A percentile compares a stretch with the other conserved stretches of the same genome.
These are phyloP conservation scores for Zophobas atratus DNA, from an alignment of 1,140 invertebrate species.

Conservation along the genomic window DNA sequence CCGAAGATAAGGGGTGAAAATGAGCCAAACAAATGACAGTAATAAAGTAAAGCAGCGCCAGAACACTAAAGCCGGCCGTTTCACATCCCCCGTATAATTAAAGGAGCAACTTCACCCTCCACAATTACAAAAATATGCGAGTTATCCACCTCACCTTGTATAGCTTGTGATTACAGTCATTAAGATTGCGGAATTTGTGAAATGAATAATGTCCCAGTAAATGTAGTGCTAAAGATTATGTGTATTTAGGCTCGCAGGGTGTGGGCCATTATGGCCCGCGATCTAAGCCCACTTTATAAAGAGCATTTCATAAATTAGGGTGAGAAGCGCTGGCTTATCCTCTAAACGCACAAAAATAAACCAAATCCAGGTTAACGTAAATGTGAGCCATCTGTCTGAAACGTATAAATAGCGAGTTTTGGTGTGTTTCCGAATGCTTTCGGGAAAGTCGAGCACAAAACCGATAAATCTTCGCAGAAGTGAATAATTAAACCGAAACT, in stretches of 20 bases:
- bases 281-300: constrained; percentile 9
- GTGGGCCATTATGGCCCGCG: neutral
- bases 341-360: constrained; percentile 39
- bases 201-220: too few relatives aligned
- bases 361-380: constrained; percentile 42
- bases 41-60: too few relatives aligned
- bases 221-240: neutral
- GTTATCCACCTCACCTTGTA: too few relatives aligned
- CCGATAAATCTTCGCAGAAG: constrained; percentile 11
- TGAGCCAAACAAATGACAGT: too few relatives aligned
- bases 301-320: constrained; percentile 30
- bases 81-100: too few relatives aligned
- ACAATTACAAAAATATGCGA: too few relatives aligned
- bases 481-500: constrained; percentile 3
- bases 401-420: constrained; percentile 28
- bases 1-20: too few relatives aligned
- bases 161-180: too few relatives aligned
- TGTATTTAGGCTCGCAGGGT: neutral
- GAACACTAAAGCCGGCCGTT: too few relatives aligned
- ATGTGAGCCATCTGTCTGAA: constrained; percentile 32
- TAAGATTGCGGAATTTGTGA: too few relatives aligned
- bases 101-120: too few relatives aligned
- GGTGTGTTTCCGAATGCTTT: constrained; percentile 11
- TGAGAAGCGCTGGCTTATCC: constrained; percentile 21
- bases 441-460: constrained; percentile 4